Evolutionary conservation across 2,888 invertebrate genomes (phyloP).

Genomic region (Pachycephus smyrnensis): DNA sequence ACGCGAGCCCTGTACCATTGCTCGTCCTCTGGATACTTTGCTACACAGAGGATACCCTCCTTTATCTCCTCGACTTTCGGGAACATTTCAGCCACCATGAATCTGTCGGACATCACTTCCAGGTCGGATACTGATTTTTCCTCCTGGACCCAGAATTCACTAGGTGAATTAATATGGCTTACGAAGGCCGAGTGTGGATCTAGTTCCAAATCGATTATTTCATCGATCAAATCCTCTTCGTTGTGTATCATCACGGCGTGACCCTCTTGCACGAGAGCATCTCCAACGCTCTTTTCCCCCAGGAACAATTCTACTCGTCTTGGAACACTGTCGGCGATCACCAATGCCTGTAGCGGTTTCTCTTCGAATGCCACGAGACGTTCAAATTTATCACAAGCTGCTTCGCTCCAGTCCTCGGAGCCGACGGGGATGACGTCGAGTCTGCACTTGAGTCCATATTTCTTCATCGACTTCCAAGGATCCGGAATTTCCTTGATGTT

Average conservation of each 20-base stretch:
- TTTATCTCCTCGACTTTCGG: slow-evolving; percentile 69
- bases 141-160: slow-evolving; percentile 81
- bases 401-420: slow-evolving; percentile 76
- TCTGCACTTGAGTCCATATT: slow-evolving; percentile 75
- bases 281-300: slow-evolving; percentile 51
- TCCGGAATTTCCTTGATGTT: slow-evolving; percentile 75
- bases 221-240: slow-evolving; percentile 50
- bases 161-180: slow-evolving; percentile 76
- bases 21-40: slow-evolving; percentile 75
- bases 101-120: slow-evolving; percentile 73
- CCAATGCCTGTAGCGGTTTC: slow-evolving; percentile 38
- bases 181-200: slow-evolving; percentile 73
- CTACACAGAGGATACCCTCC: slow-evolving; percentile 75
- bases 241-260: slow-evolving; percentile 42
- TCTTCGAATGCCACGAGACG: slow-evolving; percentile 36
- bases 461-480: slow-evolving; percentile 70
- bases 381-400: slow-evolving; percentile 71
- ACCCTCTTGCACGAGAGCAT: slow-evolving; percentile 47
- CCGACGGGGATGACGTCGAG: slow-evolving; percentile 76
- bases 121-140: slow-evolving; percentile 73
- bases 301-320: slow-evolving; percentile 65
- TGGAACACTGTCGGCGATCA: slow-evolving; percentile 57
- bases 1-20: slow-evolving; percentile 78
- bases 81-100: slow-evolving; percentile 70
- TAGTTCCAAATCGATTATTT: slow-evolving; percentile 56